Evolutionary conservation across 2,888 invertebrate species (phyloP).

Genomic region (Cataglyphis rosenhaueri): DNA sequence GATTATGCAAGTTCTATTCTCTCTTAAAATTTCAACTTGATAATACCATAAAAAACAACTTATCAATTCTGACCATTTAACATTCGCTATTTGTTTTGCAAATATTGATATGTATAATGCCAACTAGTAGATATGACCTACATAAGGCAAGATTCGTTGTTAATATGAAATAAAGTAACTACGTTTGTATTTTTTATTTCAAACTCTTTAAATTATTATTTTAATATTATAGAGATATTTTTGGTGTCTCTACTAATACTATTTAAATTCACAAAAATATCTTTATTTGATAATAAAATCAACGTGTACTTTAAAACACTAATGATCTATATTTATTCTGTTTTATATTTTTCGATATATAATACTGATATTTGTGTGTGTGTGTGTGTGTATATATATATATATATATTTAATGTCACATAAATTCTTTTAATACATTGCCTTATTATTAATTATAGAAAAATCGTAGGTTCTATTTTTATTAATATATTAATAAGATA

Average conservation of each 20-base stretch:
- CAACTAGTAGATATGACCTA: conserved; percentile 32
- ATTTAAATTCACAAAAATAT: neutral
- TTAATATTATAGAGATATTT: neutral
- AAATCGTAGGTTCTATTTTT: neutral
- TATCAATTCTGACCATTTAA: conserved; percentile 26
- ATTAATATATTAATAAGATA: neutral
- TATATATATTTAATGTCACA: neutral
- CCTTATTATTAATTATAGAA: neutral
- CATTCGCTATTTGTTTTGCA: conserved; percentile 35
- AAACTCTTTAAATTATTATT: neutral
- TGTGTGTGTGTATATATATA: neutral
- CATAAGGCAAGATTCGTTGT: conserved; percentile 4
- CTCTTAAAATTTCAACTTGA: conserved; percentile 6
- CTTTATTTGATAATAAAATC: neutral
- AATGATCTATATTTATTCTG: neutral
- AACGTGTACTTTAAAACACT: neutral
- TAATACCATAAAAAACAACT: conserved; percentile 23
- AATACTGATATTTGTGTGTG: neutral
- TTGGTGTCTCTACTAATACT: neutral
- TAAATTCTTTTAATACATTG: neutral
- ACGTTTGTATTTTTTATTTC: neutral
- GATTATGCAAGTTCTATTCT: conserved; percentile 28
- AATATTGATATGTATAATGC: conserved; percentile 6
- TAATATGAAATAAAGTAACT: conserved; percentile 27
- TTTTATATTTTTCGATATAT: neutral